These are phyloP conservation scores for Malaclemys terrapin DNA, from an alignment of 2,113 vertebrate genomes.

Conservation along the genomic window DNA sequence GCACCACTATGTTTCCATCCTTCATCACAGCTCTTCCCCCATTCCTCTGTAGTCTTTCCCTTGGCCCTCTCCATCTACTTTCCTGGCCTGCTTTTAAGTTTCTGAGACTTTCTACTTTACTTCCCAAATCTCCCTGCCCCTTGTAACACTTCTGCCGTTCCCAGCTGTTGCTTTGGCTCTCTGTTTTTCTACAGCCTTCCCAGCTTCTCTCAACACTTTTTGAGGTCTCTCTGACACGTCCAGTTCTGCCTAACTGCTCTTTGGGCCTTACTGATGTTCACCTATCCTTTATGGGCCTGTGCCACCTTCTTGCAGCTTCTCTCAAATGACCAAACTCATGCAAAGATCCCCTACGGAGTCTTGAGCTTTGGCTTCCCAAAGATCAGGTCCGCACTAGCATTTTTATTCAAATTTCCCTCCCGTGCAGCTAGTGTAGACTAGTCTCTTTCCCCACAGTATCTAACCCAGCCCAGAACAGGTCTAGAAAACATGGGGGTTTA, in stretches of 20 bases:
- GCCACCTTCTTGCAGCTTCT: conserved; percentile 40
- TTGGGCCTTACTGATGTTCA: conserved; percentile 47
- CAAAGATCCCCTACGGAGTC: conserved; percentile 47
- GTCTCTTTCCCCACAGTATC: background rate
- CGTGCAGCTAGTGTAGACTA: conserved; percentile 48
- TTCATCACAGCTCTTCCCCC: conserved; percentile 68
- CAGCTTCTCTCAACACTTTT: conserved; percentile 59
- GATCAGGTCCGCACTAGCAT: background rate
- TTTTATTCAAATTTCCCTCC: conserved; percentile 48
- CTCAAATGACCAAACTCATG: conserved; percentile 13
- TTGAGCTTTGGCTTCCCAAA: conserved; percentile 16
- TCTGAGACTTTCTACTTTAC: conserved; percentile 64
- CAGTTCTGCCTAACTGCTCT: conserved; percentile 54
- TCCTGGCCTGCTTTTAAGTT: conserved; percentile 64
- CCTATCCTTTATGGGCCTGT: conserved; percentile 39
- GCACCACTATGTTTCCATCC: conserved; percentile 39
- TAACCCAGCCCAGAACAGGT: background rate
- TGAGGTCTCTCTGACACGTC: conserved; percentile 31
- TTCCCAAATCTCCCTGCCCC: conserved; percentile 54
- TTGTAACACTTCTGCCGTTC: conserved; percentile 42
- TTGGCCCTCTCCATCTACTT: conserved; percentile 67
- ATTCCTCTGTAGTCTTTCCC: conserved; percentile 67
- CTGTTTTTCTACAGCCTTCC: conserved; percentile 8
- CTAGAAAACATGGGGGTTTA: conserved; percentile 1
- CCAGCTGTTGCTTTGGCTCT: conserved; percentile 38